These are phyloP conservation scores for Philypnodon macrostomus DNA, from an alignment of 2,797 vertebrate species.

Conservation along the genomic window DNA sequence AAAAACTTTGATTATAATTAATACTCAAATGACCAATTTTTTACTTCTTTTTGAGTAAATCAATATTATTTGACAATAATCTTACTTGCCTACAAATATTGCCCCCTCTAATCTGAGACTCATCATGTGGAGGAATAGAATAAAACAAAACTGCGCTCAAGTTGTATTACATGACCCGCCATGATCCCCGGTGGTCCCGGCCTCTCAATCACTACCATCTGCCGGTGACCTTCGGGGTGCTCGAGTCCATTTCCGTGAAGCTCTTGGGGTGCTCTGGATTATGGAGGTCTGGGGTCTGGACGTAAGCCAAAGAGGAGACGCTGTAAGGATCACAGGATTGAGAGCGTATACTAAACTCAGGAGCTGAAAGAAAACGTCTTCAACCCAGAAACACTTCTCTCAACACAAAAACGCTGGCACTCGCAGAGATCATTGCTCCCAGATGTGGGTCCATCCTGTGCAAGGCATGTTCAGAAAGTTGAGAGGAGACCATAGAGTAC, in stretches of 20 bases:
- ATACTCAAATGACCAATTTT: too few relatives aligned
- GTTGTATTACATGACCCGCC: slow-evolving; percentile 56
- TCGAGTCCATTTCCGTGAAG: slow-evolving; percentile 48
- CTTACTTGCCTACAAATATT: too few relatives aligned
- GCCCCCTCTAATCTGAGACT: too few relatives aligned
- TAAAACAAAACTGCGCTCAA: slow-evolving; percentile 35
- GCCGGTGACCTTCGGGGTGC: slow-evolving; percentile 59
- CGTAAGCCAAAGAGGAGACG: slow-evolving; percentile 28
- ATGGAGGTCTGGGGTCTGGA: slow-evolving; percentile 51
- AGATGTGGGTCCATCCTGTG: slow-evolving; percentile 65
- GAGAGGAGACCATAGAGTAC: slow-evolving; percentile 15
- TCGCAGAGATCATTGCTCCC: slow-evolving; percentile 64
- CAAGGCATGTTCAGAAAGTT: slow-evolving; percentile 40
- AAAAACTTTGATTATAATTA: too few relatives aligned
- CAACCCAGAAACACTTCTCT: slow-evolving; percentile 58
- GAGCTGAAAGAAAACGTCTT: slow-evolving; percentile 55
- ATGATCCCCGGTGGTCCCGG: slow-evolving; percentile 58
- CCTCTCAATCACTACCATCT: slow-evolving; percentile 57
- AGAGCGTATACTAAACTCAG: slow-evolving; percentile 22
- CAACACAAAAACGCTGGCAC: slow-evolving; percentile 31
- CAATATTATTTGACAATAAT: too few relatives aligned
- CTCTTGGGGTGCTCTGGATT: slow-evolving; percentile 41
- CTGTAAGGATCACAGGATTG: slow-evolving; percentile 46
- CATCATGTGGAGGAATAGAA: slow-evolving; percentile 9
- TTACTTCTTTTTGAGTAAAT: too few relatives aligned